A percentile compares a stretch with the other conserved stretches of the same genome.
These are phyloP conservation scores for Sycobia sp. DNA, from an alignment of 1,140 invertebrate genomes.

Conservation along the genomic window DNA sequence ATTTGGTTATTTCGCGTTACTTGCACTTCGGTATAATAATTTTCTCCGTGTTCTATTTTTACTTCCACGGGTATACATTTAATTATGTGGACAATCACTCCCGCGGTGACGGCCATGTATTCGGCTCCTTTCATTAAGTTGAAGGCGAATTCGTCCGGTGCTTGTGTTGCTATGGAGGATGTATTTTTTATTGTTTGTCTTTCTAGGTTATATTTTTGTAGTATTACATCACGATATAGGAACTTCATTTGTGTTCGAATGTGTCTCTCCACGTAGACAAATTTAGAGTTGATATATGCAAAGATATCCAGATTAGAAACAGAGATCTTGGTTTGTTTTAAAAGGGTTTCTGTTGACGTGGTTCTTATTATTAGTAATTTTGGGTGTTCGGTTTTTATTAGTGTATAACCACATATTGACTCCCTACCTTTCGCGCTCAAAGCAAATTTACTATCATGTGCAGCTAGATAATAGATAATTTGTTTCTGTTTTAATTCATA, in stretches of 20 bases:
- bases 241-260: conserved; percentile 18
- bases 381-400: conserved; percentile 32
- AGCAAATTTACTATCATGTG: conserved; percentile 31
- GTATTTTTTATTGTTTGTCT: conserved; percentile 17
- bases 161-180: background rate
- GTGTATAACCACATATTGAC: conserved; percentile 22
- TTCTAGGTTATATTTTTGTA: conserved; percentile 27
- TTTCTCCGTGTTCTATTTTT: background rate
- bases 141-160: conserved; percentile 32
- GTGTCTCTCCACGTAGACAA: conserved; percentile 36
- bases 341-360: background rate
- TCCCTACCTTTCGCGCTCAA: too few species aligned
- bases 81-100: conserved; percentile 25
- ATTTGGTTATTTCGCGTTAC: background rate
- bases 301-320: conserved; percentile 18
- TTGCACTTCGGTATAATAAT: conserved; percentile 32
- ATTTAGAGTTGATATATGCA: too few species aligned
- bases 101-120: conserved; percentile 18
- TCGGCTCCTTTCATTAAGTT: conserved; percentile 18
- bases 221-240: too few species aligned
- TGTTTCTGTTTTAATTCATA: too few species aligned
- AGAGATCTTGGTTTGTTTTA: too few species aligned
- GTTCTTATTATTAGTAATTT: conserved; percentile 40
- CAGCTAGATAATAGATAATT: conserved; percentile 19
- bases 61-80: conserved; percentile 36